Conservation (phyloP, 1,140 invertebrate genomes). For the Octopus sinensis region DNA sequence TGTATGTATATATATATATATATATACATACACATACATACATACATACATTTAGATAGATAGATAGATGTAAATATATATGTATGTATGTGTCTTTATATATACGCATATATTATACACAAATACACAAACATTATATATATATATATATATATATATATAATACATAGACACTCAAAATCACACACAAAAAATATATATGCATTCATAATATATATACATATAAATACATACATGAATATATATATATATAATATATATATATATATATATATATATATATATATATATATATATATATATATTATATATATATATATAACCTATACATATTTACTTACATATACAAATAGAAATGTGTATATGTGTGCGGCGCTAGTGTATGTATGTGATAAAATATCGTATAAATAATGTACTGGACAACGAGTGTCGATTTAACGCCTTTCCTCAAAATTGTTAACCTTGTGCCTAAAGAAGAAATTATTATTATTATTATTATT, state of each 20-base stretch:
- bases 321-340: neutral
- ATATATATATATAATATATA: neutral
- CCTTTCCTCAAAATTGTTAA: no score
- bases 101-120: neutral
- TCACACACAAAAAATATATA: no score
- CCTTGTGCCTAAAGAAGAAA: no score
- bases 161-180: neutral
- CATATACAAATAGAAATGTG: neutral
- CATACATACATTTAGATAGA: neutral
- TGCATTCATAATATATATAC: no score
- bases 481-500: no score
- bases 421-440: no score
- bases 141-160: neutral
- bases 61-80: neutral
- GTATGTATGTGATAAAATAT: no score
- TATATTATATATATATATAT: neutral
- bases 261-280: constrained; percentile 5
- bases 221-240: neutral
- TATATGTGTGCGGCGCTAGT: no score
- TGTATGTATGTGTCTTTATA: neutral
- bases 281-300: constrained; percentile 5
- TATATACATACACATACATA: no score
- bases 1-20: no score
- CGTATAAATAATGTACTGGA: no score
- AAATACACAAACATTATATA: neutral